Evolutionary conservation across 2,113 vertebrate species (phyloP).

Genomic region (Phocoena phocoena): DNA sequence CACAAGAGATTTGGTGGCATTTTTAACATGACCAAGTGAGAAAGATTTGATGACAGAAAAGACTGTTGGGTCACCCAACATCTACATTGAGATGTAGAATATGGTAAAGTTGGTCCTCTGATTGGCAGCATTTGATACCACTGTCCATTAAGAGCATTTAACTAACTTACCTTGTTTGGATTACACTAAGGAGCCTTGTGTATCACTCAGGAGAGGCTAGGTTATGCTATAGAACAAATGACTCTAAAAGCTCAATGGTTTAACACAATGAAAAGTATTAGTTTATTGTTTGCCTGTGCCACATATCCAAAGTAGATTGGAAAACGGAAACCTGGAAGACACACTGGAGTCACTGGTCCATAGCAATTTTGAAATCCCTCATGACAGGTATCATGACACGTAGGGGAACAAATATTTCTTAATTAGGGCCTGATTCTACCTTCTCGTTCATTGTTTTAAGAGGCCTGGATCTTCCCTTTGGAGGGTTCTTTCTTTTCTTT

Average conservation of each 20-base stretch:
- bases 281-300: not conserved
- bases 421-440: not conserved
- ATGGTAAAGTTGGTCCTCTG: not conserved
- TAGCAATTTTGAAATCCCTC: conserved; percentile 37
- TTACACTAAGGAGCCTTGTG: not conserved
- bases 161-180: not conserved
- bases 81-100: not conserved
- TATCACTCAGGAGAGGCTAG: not conserved
- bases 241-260: not conserved
- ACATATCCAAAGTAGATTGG: not conserved
- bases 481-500: not conserved
- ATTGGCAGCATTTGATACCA: not conserved
- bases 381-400: not conserved
- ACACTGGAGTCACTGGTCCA: not conserved
- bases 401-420: not conserved
- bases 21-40: not conserved
- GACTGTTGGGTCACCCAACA: not conserved
- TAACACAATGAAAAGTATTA: not conserved
- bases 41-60: not conserved
- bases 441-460: not conserved
- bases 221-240: not conserved
- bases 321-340: not conserved
- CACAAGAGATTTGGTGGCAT: not conserved
- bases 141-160: not conserved
- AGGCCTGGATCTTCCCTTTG: not conserved